Conservation (phyloP, 1,140 invertebrate species). For the Spodoptera frugiperda region DNA sequence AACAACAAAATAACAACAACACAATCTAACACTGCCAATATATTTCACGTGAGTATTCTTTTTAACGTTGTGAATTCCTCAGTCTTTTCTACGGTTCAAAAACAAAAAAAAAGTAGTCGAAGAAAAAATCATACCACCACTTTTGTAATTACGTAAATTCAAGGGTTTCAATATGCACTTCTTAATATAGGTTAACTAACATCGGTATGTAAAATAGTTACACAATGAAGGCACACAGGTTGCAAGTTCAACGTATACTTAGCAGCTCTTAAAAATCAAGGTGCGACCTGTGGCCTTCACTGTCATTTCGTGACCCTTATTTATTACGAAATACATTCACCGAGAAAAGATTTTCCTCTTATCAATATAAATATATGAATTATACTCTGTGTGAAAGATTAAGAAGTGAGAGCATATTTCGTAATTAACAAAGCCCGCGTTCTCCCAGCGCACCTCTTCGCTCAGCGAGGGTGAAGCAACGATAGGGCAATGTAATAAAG, state of each 20-base stretch:
- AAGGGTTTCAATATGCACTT: slow-evolving; percentile 74
- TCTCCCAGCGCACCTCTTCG: slow-evolving; percentile 51
- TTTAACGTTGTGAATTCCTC: slow-evolving; percentile 75
- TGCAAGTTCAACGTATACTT: slow-evolving; percentile 51
- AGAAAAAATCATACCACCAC: slow-evolving; percentile 63
- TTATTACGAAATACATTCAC: slow-evolving; percentile 64
- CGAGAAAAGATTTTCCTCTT: slow-evolving; percentile 32
- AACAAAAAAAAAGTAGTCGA: slow-evolving; percentile 73
- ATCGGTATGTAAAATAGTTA: slow-evolving; percentile 83
- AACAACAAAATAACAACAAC: slow-evolving; percentile 66
- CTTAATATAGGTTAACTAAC: slow-evolving; percentile 81
- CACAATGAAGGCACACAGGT: slow-evolving; percentile 68
- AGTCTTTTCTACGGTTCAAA: slow-evolving; percentile 83
- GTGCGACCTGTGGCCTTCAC: slow-evolving; percentile 66
- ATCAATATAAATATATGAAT: slow-evolving; percentile 47
- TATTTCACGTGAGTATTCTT: slow-evolving; percentile 78
- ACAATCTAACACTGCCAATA: slow-evolving; percentile 71
- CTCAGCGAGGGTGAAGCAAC: slow-evolving; percentile 63
- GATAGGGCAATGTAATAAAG: slow-evolving; percentile 67
- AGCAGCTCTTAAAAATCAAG: slow-evolving; percentile 48
- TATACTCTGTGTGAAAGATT: slow-evolving; percentile 43
- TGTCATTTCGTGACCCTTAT: slow-evolving; percentile 59
- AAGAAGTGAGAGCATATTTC: slow-evolving; percentile 56
- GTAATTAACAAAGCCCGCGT: slow-evolving; percentile 63
- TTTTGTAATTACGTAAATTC: slow-evolving; percentile 76